Conservation (phyloP, 2,797 vertebrate genomes). For the Champsocephalus esox region DNA sequence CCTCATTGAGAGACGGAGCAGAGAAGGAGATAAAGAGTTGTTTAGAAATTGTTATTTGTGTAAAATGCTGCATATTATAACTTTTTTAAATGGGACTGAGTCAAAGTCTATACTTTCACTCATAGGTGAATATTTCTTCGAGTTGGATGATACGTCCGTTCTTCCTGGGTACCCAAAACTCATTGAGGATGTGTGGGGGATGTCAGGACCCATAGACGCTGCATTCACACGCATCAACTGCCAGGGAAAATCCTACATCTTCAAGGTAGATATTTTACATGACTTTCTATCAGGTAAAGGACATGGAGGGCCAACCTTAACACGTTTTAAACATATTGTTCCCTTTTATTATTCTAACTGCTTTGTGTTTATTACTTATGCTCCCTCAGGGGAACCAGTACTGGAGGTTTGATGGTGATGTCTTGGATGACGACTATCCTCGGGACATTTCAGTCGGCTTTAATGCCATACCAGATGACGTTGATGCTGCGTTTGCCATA, state of each 20-base stretch:
- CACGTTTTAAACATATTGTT: neutral
- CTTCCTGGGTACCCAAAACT: constrained; percentile 93
- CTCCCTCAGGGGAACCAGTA: constrained; percentile 88
- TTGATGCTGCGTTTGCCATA: constrained; percentile 90
- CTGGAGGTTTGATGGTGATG: constrained; percentile 92
- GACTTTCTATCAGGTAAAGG: too few species aligned
- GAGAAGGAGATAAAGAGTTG: too few species aligned
- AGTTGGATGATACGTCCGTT: constrained; percentile 89
- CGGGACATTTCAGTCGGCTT: constrained; percentile 91
- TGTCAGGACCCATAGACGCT: constrained; percentile 91
- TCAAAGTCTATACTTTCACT: neutral
- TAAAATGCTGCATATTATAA: too few species aligned
- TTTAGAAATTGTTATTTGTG: too few species aligned
- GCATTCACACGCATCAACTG: constrained; percentile 98
- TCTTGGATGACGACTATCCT: constrained; percentile 88
- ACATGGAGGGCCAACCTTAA: neutral
- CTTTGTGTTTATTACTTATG: constrained; percentile 3
- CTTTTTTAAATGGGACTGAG: neutral
- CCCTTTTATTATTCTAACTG: neutral
- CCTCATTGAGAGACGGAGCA: too few species aligned
- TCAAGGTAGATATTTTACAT: constrained; percentile 87
- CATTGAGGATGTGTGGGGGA: constrained; percentile 93
- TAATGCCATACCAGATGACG: constrained; percentile 82
- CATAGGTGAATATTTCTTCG: constrained; percentile 92
- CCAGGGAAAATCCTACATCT: constrained; percentile 95